Percentiles rank a stretch among this genome's conserved stretches.
Evolutionary conservation across 2,888 invertebrate species (phyloP).

Genomic region (Poecilus cupreus): DNA sequence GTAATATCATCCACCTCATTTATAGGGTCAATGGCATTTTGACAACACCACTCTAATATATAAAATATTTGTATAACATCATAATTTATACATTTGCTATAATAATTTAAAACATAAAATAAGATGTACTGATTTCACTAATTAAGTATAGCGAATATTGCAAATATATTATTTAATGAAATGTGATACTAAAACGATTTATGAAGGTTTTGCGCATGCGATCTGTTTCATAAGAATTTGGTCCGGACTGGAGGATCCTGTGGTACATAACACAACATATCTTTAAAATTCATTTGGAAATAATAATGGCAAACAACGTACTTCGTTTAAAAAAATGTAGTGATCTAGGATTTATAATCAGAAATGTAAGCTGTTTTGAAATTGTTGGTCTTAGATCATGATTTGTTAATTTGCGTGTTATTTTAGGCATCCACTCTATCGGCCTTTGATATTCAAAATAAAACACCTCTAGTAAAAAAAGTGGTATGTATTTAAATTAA

Average conservation of each 20-base stretch:
- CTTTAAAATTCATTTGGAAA: neutral
- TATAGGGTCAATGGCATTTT: conserved; percentile 54
- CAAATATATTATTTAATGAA: conserved; percentile 24
- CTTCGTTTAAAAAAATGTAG: conserved; percentile 50
- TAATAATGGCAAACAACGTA: conserved; percentile 39
- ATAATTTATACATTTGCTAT: neutral
- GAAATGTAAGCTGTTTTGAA: conserved; percentile 31
- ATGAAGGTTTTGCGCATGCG: conserved; percentile 41
- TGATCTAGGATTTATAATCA: conserved; percentile 41
- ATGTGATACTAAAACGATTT: conserved; percentile 44
- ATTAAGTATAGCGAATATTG: neutral
- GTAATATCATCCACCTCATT: neutral
- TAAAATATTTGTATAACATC: conserved; percentile 9
- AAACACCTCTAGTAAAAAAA: conserved; percentile 75
- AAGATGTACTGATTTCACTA: neutral
- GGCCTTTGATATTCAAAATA: conserved; percentile 79
- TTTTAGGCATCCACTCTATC: conserved; percentile 76
- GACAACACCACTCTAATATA: conserved; percentile 49
- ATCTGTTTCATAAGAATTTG: conserved; percentile 49
- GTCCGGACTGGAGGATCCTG: conserved; percentile 15
- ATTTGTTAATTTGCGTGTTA: conserved; percentile 59
- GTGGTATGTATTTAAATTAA: conserved; percentile 70
- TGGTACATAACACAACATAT: conserved; percentile 10
- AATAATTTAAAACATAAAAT: conserved; percentile 1
- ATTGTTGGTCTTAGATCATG: neutral